phyloP scores from a whole-genome alignment of 1,140 invertebrate species.

The Zaprionus lachaisei region DNA sequence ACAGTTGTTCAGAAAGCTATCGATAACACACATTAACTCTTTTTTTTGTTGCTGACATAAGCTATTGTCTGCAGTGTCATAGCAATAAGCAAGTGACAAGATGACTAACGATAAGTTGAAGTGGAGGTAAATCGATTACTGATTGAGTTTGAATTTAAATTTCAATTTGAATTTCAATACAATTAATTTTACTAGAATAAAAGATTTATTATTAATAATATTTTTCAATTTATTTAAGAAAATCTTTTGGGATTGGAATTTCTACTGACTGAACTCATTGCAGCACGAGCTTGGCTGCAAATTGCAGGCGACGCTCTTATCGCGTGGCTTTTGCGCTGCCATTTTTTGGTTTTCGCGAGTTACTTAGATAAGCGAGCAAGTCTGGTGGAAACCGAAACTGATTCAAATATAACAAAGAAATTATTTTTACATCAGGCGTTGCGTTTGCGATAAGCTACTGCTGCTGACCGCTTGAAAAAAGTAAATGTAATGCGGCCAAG shows the following conservation, averaged over 20 bases:
- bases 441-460: slow-evolving; percentile 45
- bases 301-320: background rate
- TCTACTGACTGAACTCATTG: background rate
- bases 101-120: background rate
- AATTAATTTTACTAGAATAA: background rate
- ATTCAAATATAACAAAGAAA: slow-evolving; percentile 38
- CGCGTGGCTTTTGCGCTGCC: background rate
- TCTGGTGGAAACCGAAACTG: background rate
- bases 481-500: slow-evolving; percentile 32
- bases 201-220: too few species aligned
- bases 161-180: background rate
- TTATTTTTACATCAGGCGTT: slow-evolving; percentile 57
- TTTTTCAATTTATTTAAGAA: background rate
- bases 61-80: background rate
- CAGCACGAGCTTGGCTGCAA: background rate
- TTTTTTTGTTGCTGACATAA: background rate
- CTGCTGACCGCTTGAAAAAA: slow-evolving; percentile 43
- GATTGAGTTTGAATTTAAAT: slow-evolving; percentile 38
- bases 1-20: slow-evolving; percentile 5
- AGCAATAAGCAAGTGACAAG: slow-evolving; percentile 12
- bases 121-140: background rate
- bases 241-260: background rate
- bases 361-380: slow-evolving; percentile 16
- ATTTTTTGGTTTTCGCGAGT: slow-evolving; percentile 4
- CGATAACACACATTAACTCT: background rate